Evolutionary conservation across 1,140 invertebrate genomes (phyloP), one percentile per base, ranked within the genome.

Genomic region (Drosophila jambulina): DNA sequence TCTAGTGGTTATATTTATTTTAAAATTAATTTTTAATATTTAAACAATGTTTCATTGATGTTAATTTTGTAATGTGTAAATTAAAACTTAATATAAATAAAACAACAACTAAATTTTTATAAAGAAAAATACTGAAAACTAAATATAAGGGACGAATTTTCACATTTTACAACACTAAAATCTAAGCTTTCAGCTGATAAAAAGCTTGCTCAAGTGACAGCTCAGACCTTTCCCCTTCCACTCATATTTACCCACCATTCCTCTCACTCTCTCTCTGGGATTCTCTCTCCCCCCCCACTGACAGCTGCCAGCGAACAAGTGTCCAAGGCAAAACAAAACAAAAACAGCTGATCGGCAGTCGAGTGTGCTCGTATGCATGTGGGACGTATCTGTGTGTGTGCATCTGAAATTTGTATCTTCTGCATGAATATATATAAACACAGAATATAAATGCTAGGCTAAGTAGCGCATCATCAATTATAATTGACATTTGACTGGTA

Each of bases 321-420:
- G 85, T 71, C 48, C 59, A 90, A 81, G 59, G 69, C 72, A 81
- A 78, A 88, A 69, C 80, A 90, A 90, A 90, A 90, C 85, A 90
- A 84, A 81, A 90, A 75, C 84, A 88, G 65, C 82, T 87, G 84
- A 75, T 90, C 43, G 46, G 32, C 69, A 7, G 13, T 13, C 19
- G 23, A 5, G 19, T 40, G 4, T 19, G 38, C 13, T 29, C 15
- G 34, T 42, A 15, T n/a, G n/a, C 13, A 25, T 54, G 25, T 17
- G n/a, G 10, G 17, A 5, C 10, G 25, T 60, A 38, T 68, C 29
- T 67, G 12, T 51, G 46, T 17, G 49, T 40, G 15, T 43, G 32
- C 71, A 38, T 58, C 36, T 57, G 58, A 38, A 46, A 38, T 46
- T 58, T 51, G 51, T 60, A 48, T 59, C 36, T 61, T 40, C 17